phyloP scores from a whole-genome alignment of 2,113 vertebrate genomes.

The Zosterops lateralis region DNA sequence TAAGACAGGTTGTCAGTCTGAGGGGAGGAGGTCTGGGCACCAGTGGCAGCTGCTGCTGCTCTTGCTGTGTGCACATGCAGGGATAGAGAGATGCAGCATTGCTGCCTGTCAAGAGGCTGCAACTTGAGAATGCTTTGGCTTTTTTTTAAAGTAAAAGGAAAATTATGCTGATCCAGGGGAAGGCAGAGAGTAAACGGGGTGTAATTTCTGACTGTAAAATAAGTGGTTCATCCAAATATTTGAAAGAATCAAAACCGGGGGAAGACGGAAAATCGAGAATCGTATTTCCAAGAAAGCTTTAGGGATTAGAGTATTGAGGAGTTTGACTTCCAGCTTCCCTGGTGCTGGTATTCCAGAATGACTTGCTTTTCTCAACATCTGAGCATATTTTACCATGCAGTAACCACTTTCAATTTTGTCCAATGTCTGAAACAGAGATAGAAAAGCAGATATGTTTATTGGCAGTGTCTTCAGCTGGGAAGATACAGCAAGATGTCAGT shows the following conservation, averaged over 20 bases:
- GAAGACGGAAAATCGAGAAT: not conserved
- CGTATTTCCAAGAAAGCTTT: not conserved
- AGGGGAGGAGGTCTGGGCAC: constrained; percentile 57
- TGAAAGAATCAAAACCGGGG: not conserved
- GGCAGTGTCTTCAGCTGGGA: not conserved
- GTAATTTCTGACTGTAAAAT: not conserved
- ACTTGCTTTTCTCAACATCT: not conserved
- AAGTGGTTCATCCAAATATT: not conserved
- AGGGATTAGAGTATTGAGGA: constrained; percentile 12
- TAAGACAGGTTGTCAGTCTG: constrained; percentile 68
- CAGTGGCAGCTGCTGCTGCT: constrained; percentile 44
- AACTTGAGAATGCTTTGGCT: not conserved
- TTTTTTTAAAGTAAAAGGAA: not conserved
- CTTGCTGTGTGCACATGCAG: not conserved
- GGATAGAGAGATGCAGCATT: not conserved
- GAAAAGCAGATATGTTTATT: not conserved
- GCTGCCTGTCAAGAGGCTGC: not conserved
- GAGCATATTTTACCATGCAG: not conserved
- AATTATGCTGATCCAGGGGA: not conserved
- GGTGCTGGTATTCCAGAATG: not conserved
- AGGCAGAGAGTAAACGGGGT: not conserved
- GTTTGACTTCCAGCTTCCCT: constrained; percentile 19
- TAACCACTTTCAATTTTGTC: not conserved
- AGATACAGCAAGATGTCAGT: not conserved
- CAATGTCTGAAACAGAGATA: not conserved